A percentile compares a stretch with the other conserved stretches of the same genome.
These are phyloP conservation scores for Alcedo atthis DNA, from an alignment of 2,797 vertebrate species.

Conservation along the genomic window DNA sequence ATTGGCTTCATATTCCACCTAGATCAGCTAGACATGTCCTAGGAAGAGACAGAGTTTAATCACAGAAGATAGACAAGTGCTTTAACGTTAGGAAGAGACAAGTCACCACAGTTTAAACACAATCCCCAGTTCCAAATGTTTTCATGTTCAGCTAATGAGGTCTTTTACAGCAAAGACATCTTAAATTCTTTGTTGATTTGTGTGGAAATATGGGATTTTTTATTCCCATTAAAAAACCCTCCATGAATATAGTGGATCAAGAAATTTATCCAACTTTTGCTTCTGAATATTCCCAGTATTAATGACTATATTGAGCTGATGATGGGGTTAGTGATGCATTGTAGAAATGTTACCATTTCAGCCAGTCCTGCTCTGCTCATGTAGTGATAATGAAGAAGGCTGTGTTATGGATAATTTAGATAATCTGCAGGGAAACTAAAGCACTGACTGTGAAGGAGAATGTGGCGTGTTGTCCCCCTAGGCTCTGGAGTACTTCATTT, in stretches of 20 bases:
- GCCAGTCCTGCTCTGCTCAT: not conserved
- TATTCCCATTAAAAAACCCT: too few species aligned
- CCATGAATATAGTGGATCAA: not conserved
- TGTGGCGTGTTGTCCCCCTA: not conserved
- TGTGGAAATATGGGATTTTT: not conserved
- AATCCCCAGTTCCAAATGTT: too few species aligned
- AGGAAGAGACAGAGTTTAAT: not conserved
- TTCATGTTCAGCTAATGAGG: not conserved
- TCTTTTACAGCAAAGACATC: not conserved
- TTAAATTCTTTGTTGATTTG: not conserved
- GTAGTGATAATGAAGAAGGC: constrained; percentile 9
- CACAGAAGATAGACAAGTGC: not conserved
- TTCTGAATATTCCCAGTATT: constrained; percentile 16
- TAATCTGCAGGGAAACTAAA: constrained; percentile 38
- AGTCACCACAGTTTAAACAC: not conserved
- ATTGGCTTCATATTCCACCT: not conserved
- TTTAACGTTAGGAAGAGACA: not conserved
- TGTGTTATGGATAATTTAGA: constrained; percentile 44
- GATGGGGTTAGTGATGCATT: not conserved
- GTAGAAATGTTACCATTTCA: not conserved
- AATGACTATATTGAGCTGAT: not conserved
- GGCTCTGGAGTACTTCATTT: constrained; percentile 33
- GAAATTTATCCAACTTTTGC: not conserved
- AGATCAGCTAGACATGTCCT: not conserved
- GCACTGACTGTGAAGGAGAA: constrained; percentile 50